phyloP scores from a whole-genome alignment of 2,888 invertebrate genomes.

The Odontocerum albicorne region DNA sequence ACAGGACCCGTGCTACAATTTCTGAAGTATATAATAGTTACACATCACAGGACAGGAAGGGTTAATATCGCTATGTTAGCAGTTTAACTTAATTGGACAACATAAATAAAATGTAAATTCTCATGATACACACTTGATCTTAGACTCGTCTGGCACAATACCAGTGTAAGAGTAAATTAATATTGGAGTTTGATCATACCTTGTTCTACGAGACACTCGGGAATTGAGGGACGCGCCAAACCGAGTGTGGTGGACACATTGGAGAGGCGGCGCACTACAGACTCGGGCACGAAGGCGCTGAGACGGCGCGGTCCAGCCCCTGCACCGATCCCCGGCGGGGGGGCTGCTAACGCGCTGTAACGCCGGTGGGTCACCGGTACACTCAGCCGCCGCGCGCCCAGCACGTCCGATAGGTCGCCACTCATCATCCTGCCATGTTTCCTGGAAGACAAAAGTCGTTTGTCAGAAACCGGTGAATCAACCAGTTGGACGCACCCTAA shows the following conservation, averaged over 20 bases:
- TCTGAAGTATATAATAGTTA: too few species aligned
- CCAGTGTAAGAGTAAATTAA: not conserved
- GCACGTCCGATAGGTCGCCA: slow-evolving; percentile 9
- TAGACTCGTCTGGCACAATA: too few species aligned
- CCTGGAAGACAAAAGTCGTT: too few species aligned
- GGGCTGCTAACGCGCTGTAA: slow-evolving; percentile 11
- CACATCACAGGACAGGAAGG: too few species aligned
- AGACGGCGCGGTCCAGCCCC: slow-evolving; percentile 26
- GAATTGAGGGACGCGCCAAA: slow-evolving; percentile 16
- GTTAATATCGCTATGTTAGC: too few species aligned
- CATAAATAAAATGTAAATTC: too few species aligned
- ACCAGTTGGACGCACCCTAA: too few species aligned
- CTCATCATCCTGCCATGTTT: too few species aligned
- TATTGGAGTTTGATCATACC: slow-evolving; percentile 23
- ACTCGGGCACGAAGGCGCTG: slow-evolving; percentile 34
- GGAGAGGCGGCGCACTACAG: slow-evolving; percentile 31
- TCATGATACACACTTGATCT: too few species aligned
- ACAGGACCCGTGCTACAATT: too few species aligned
- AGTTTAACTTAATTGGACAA: too few species aligned
- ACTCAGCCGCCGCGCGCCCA: slow-evolving; percentile 17
- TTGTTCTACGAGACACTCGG: slow-evolving; percentile 33
- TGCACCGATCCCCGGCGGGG: not conserved
- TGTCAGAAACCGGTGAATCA: too few species aligned
- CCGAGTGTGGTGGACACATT: slow-evolving; percentile 30
- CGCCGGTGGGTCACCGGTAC: slow-evolving; percentile 15